Conservation (phyloP, 1,140 invertebrate genomes). For the Heliconius himera region DNA sequence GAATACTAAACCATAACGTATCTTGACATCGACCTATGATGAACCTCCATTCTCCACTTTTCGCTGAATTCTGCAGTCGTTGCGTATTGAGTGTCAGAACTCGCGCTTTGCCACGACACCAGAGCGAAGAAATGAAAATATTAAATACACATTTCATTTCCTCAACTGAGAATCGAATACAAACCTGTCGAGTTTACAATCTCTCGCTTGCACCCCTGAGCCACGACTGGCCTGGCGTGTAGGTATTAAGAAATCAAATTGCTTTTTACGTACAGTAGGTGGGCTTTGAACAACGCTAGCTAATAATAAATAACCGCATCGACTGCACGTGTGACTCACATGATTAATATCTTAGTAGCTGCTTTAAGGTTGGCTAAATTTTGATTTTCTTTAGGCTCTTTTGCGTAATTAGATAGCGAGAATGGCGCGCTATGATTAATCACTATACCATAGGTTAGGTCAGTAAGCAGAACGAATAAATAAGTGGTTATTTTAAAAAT, state of each 20-base stretch:
- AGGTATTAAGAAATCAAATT: not conserved
- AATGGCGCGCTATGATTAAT: not conserved
- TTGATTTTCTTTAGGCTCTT: constrained; percentile 11
- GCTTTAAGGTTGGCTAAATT: constrained; percentile 1
- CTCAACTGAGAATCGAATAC: no score
- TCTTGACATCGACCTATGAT: no score
- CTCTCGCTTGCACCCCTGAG: no score
- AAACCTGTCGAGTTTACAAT: no score
- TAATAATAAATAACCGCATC: not conserved
- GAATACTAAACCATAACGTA: no score
- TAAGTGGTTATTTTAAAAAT: no score
- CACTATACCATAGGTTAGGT: not conserved
- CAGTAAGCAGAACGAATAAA: no score
- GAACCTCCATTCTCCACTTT: no score
- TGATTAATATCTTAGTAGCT: not conserved
- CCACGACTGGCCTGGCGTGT: no score
- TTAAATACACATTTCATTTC: no score
- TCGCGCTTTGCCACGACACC: no score
- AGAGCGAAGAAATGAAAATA: no score
- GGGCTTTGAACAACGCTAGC: not conserved
- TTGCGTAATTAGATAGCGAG: constrained; percentile 5
- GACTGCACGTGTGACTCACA: constrained; percentile 8
- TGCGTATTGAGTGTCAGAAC: not conserved
- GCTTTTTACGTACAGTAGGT: not conserved
- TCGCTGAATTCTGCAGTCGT: not conserved